Conservation (phyloP, 2,113 vertebrate genomes). For the Scatophagus argus region DNA sequence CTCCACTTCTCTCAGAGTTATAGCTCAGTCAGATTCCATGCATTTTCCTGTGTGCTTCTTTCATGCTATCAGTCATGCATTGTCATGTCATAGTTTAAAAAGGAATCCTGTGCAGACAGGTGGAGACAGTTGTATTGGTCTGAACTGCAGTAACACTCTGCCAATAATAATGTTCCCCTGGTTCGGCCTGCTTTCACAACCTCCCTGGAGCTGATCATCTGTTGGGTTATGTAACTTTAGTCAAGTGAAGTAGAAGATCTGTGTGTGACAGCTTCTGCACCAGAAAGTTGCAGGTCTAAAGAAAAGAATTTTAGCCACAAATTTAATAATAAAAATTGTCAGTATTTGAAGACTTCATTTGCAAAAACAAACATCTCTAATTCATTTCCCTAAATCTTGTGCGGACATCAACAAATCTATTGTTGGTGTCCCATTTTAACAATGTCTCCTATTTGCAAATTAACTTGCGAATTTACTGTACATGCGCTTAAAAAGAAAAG, state of each 20-base stretch:
- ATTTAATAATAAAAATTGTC: background rate
- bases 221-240: constrained; percentile 26
- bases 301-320: background rate
- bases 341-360: no score
- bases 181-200: constrained; percentile 36
- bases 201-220: constrained; percentile 11
- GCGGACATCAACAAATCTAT: no score
- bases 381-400: no score
- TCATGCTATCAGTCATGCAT: constrained; percentile 12
- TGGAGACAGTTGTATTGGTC: background rate
- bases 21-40: constrained; percentile 54
- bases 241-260: constrained; percentile 3
- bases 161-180: background rate
- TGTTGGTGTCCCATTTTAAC: no score
- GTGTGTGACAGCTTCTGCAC: constrained; percentile 19
- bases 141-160: background rate
- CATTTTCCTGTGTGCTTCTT: constrained; percentile 3
- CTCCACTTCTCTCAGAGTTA: background rate
- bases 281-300: background rate
- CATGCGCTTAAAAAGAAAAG: background rate
- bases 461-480: no score
- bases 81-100: constrained; percentile 25
- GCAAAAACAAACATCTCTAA: no score
- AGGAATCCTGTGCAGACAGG: constrained; percentile 48
- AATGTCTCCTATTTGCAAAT: no score